Evolutionary conservation across 2,797 vertebrate species (phyloP), one percentile per base, ranked within the genome.

Genomic region (Streptopelia turtur): DNA sequence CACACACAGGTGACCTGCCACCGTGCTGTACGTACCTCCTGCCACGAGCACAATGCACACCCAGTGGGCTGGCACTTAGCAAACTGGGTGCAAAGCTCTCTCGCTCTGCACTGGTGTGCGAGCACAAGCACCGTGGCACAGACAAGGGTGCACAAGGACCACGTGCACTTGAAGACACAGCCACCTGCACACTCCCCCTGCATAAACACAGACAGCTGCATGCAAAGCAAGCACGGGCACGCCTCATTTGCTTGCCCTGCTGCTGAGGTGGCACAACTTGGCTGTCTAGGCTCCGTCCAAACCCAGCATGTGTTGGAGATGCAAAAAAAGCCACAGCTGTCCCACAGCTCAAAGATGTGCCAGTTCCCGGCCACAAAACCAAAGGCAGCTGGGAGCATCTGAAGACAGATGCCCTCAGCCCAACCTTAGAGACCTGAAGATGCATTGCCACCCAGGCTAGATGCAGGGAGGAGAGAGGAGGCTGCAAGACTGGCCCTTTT

Each of bases 31-130:
- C 1, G 0, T 22, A 33, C 83, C 47, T 66, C 57, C 35, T 14
- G 24, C 69, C 71, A 55, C 1, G 0, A 50, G 86, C 80, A 60
- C 45, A 31, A 45, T 0, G 4, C 79, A 7, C 39, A 6, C 1
- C 0, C 30, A 1, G 6, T 0, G 3, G 59, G 52, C 78, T 87
- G 81, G 57, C 61, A 77, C 1, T 0, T 53, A 52, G 74, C 1
- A 0, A 4, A 4, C 12, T 0, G 2, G 4, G 15, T 5, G 4
- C 1, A 0, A 39, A 55, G 74, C 23, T 69, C 35, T 84, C 35
- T 87, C 66, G 45, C 41, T 78, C 63, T 37, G 72, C 52, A 1
- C 63, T 49, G 4, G 0, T 0, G 31, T 24, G 23, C 47, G 24
- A 49, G 47, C 10, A 49, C 47, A 49, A 13, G 18, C 43, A 45